Conservation (phyloP, 2,888 invertebrate genomes). For the Clivina fossor region DNA sequence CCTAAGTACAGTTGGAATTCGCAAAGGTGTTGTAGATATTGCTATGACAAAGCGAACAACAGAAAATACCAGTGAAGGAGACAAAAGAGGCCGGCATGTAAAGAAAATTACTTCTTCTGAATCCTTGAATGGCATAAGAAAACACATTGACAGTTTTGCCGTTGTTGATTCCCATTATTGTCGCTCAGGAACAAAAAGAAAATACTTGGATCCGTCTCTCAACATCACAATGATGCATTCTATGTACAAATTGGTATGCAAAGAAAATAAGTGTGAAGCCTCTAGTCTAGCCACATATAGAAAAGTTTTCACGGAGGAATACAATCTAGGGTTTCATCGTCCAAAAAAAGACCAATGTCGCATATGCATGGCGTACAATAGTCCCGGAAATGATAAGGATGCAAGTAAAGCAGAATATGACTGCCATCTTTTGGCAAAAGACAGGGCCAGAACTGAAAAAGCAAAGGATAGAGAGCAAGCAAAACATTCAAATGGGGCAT, state of each 20-base stretch:
- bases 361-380: constrained; percentile 17
- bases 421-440: too few relatives aligned
- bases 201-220: constrained; percentile 8
- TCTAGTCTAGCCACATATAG: constrained; percentile 19
- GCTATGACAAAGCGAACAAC: constrained; percentile 31
- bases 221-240: constrained; percentile 10
- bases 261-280: not conserved
- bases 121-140: constrained; percentile 12
- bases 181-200: not conserved
- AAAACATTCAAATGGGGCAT: too few relatives aligned
- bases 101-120: not conserved
- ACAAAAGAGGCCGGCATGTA: constrained; percentile 29
- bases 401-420: too few relatives aligned
- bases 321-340: constrained; percentile 33
- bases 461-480: too few relatives aligned
- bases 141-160: constrained; percentile 28
- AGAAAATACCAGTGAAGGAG: constrained; percentile 24
- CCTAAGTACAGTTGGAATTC: constrained; percentile 34
- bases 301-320: constrained; percentile 32
- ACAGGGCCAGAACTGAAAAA: too few relatives aligned
- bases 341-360: constrained; percentile 36
- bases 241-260: constrained; percentile 8
- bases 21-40: constrained; percentile 36
- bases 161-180: constrained; percentile 23
- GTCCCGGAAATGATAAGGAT: too few relatives aligned